Conservation (phyloP, 2,888 invertebrate species). For the Tanytarsus gracilentus region DNA sequence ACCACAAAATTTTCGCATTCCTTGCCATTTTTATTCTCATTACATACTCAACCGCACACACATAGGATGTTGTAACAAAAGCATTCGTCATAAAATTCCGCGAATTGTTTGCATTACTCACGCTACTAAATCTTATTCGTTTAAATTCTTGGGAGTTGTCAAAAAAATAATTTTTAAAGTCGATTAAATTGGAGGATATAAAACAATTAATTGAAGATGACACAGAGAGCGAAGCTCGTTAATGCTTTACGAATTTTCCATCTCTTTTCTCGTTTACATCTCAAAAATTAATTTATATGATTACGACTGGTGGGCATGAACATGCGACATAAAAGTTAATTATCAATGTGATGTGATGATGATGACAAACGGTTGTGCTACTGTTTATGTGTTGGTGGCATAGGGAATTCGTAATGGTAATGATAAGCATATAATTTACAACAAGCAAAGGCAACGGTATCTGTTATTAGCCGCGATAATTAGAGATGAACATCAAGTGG, state of each 20-base stretch:
- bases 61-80: too few species aligned
- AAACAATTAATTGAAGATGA: constrained; percentile 22
- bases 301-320: constrained; percentile 4
- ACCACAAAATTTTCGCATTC: not conserved
- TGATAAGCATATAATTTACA: not conserved
- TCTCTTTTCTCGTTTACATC: not conserved
- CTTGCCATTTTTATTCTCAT: not conserved
- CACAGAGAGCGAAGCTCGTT: not conserved
- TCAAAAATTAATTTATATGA: constrained; percentile 6
- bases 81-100: not conserved
- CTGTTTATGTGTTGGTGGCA: not conserved
- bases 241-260: constrained; percentile 14
- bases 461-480: not conserved
- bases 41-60: too few species aligned
- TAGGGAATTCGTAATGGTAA: not conserved
- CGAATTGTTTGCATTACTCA: too few species aligned
- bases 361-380: not conserved
- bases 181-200: not conserved
- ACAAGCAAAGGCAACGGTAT: not conserved
- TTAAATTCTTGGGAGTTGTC: not conserved
- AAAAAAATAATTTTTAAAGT: not conserved
- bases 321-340: not conserved
- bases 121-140: too few species aligned
- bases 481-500: too few species aligned
- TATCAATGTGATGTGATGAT: not conserved